Conservation (phyloP, 2,797 vertebrate species). For the Sylvia borin region DNA sequence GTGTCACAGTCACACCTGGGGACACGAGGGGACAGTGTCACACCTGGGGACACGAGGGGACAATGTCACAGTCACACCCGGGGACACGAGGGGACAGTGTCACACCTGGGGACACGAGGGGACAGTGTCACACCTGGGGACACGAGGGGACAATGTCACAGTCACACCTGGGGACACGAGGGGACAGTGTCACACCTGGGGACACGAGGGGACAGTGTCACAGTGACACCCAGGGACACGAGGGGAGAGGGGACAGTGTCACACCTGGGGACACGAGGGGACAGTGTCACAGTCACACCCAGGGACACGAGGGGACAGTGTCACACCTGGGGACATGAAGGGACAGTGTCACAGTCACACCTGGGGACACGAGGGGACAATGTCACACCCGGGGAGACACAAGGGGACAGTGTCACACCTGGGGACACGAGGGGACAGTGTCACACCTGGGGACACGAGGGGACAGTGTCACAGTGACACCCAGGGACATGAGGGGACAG, state of each 20-base stretch:
- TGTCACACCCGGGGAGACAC: constrained; percentile 80
- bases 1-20: too few relatives aligned
- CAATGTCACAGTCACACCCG: constrained; percentile 82
- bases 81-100: not conserved
- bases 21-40: too few relatives aligned
- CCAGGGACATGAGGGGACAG: not conserved
- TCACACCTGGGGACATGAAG: too few relatives aligned
- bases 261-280: too few relatives aligned
- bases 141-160: not conserved
- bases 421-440: fast-evolving
- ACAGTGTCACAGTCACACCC: fast-evolving
- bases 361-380: not conserved
- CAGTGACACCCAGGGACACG: constrained; percentile 84
- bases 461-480: constrained; percentile 19
- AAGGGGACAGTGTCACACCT: not conserved
- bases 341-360: constrained; percentile 22
- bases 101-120: too few relatives aligned
- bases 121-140: fast-evolving
- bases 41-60: not conserved
- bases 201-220: not conserved
- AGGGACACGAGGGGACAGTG: not conserved
- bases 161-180: too few relatives aligned
- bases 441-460: not conserved
- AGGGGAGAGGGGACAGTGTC: not conserved
- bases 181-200: not conserved